Conservation (phyloP, 2,888 invertebrate species). For the Allolobophora icterica region DNA sequence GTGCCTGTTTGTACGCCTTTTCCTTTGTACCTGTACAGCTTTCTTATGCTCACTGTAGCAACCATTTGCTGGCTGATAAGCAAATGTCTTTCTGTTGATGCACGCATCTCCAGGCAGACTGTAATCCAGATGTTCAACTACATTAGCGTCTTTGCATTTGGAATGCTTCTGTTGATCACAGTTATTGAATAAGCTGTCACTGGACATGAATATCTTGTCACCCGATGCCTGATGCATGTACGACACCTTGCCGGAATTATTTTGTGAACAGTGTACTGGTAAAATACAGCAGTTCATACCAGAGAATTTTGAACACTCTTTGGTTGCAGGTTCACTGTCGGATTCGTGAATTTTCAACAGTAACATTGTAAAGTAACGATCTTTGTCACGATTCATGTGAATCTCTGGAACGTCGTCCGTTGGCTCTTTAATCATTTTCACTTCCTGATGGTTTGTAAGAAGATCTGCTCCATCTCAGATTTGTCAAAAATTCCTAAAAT, state of each 20-base stretch:
- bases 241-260: neutral
- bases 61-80: constrained; percentile 20
- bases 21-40: constrained; percentile 14
- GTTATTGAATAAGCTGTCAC: neutral
- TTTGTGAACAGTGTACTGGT: neutral
- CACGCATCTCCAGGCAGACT: constrained; percentile 30
- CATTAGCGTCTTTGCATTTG: neutral
- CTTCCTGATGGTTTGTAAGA: neutral
- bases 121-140: constrained; percentile 11
- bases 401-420: neutral
- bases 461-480: neutral
- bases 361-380: constrained; percentile 10
- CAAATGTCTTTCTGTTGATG: constrained; percentile 29
- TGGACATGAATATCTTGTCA: neutral
- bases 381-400: neutral
- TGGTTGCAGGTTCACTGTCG: neutral
- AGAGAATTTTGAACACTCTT: neutral
- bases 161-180: neutral
- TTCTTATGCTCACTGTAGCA: constrained; percentile 35
- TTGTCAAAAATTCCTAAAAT: neutral
- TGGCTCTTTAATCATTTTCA: constrained; percentile 10
- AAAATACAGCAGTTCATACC: neutral
- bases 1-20: neutral
- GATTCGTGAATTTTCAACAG: neutral
- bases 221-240: neutral